Evolutionary conservation across 2,113 vertebrate genomes (phyloP).

Genomic region (Falcunculus frontatus): DNA sequence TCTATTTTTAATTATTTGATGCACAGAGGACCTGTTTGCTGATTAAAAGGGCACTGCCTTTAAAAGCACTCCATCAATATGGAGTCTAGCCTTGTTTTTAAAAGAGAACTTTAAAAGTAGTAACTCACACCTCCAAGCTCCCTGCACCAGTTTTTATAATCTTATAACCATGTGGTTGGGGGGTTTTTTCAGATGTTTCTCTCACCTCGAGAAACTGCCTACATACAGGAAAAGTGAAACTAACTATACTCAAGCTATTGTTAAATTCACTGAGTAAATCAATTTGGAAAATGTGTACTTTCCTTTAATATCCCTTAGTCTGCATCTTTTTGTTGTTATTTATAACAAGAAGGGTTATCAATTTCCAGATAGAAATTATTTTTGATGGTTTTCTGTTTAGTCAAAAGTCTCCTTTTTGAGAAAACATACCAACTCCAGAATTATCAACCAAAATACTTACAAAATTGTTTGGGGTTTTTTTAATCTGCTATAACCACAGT

Average conservation of each 20-base stretch:
- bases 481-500: not conserved
- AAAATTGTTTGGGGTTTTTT: not conserved
- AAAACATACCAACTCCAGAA: not conserved
- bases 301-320: not conserved
- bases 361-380: not conserved
- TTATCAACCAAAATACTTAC: not conserved
- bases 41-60: constrained; percentile 64
- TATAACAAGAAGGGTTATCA: not conserved
- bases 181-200: not conserved
- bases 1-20: constrained; percentile 79
- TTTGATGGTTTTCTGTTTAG: not conserved
- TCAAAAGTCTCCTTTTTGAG: not conserved
- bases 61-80: constrained; percentile 47
- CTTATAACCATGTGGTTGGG: not conserved
- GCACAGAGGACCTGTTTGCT: constrained; percentile 70
- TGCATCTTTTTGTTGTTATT: not conserved
- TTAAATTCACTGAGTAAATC: not conserved
- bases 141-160: not conserved
- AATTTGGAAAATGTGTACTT: not conserved
- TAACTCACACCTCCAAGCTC: not conserved
- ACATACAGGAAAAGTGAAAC: not conserved
- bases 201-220: not conserved
- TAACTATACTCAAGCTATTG: not conserved
- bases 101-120: constrained; percentile 8
- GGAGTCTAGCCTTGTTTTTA: constrained; percentile 29